phyloP scores from a whole-genome alignment of 2,888 invertebrate genomes.

The Epinotia brunnichana region DNA sequence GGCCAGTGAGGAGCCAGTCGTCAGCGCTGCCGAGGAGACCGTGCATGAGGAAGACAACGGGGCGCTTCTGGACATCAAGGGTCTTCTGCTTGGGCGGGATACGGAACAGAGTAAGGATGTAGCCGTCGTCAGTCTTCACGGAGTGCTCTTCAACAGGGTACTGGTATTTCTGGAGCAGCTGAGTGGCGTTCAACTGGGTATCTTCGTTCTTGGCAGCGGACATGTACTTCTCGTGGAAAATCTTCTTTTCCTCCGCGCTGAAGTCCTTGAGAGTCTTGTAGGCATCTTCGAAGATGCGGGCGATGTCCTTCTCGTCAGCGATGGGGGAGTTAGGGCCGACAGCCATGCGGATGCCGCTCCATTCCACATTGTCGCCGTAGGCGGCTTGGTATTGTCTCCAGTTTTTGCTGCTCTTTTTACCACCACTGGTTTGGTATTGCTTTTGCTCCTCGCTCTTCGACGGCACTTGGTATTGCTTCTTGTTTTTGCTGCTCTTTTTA shows the following conservation, averaged over 20 bases:
- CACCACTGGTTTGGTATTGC: slow-evolving; percentile 12
- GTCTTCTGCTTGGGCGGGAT: slow-evolving; percentile 63
- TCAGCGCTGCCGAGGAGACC: slow-evolving; percentile 87
- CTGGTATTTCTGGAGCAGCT: slow-evolving; percentile 67
- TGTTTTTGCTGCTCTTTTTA: no score
- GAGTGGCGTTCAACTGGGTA: slow-evolving; percentile 60
- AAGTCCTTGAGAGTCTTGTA: slow-evolving; percentile 65
- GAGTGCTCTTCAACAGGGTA: slow-evolving; percentile 71
- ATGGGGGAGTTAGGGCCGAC: slow-evolving; percentile 54
- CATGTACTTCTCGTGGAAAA: slow-evolving; percentile 60
- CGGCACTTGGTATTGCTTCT: no score
- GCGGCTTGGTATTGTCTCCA: slow-evolving; percentile 32
- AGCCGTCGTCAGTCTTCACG: slow-evolving; percentile 74
- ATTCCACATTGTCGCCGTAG: slow-evolving; percentile 58
- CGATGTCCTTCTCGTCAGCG: slow-evolving; percentile 59
- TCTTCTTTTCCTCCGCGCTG: slow-evolving; percentile 60
- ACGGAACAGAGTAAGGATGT: slow-evolving; percentile 72
- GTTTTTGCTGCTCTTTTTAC: slow-evolving; percentile 1
- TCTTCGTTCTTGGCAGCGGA: slow-evolving; percentile 53
- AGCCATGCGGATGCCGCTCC: slow-evolving; percentile 61
- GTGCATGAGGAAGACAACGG: slow-evolving; percentile 83
- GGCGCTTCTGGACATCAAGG: slow-evolving; percentile 58
- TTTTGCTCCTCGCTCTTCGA: no score
- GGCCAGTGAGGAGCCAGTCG: slow-evolving; percentile 87
- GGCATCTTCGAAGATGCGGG: slow-evolving; percentile 67